Base-by-base conservation (phyloP, 2,113 vertebrate species). In the Camelus dromedarius region DNA sequence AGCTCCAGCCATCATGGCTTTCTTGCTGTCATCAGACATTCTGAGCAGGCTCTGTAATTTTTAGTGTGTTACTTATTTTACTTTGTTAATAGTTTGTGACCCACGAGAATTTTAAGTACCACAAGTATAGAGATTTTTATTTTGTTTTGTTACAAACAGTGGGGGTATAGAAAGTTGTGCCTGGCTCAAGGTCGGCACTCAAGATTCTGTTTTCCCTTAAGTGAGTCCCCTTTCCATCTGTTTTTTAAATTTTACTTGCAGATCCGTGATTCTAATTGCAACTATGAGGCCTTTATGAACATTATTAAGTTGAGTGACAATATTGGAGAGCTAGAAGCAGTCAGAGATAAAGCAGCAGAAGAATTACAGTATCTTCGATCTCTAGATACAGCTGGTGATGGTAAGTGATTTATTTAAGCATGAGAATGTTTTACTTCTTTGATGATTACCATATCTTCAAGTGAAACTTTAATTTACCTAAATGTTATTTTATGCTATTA, bases 221-320 rank as follows among this genome's bases (percentile, higher is more conserved):
- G 66, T 56, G 38, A 81, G 24, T 58, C 24, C 6, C 9, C 13
- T 46, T 83, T 14, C 10, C 30, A 93, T 70, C 20, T 94, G 5
- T 84, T 97, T 88, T 89, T 6, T 92, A 82, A 97, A 91, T 83
- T 96, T 94, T 89, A 30, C 98, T 98, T 98, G 88, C 97, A 99
- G 99, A 99, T 99, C 95, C 99, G 99, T 96, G 99, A 99, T 98
- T 99, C 99, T 93, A 99, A 99, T 98, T 99, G 99, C 98, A 99
- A 99, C 98, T 99, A 99, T 96, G 99, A 99, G 99, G 99, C 99
- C 98, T 99, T 99, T 98, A 99, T 99, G 99, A 99, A 99, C 98
- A 99, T 99, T 98, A 99, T 99, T 98, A 99, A 99, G 98, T 98
- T 99, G 98, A 99, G 99, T 89, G 99, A 99, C 98, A 99, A 99